phyloP scores from a whole-genome alignment of 2,888 invertebrate genomes.

The Teleiodes luculella region DNA sequence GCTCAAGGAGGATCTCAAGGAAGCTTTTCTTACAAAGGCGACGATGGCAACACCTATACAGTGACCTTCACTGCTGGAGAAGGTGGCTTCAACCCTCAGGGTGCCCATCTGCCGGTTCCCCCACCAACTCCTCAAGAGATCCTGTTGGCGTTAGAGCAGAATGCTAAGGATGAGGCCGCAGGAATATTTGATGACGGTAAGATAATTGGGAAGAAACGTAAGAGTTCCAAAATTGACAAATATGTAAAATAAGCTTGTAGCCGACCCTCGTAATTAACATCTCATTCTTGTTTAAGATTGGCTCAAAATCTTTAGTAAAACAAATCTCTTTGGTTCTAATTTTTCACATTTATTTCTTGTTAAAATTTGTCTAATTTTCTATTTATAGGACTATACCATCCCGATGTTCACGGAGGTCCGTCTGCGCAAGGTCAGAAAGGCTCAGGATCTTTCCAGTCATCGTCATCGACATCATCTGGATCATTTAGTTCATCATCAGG shows the following conservation, averaged over 20 bases:
- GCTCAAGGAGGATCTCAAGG: constrained; percentile 53
- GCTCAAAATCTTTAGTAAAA: too few species aligned
- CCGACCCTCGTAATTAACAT: too few species aligned
- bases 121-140: constrained; percentile 79
- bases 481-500: constrained; percentile 11
- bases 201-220: too few species aligned
- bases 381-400: constrained; percentile 45
- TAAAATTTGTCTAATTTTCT: background rate
- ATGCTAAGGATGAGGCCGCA: constrained; percentile 74
- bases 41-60: constrained; percentile 75
- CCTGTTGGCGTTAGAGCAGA: constrained; percentile 64
- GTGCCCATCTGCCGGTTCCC: constrained; percentile 76
- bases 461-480: constrained; percentile 10
- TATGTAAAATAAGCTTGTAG: too few species aligned
- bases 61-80: constrained; percentile 77
- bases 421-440: constrained; percentile 6
- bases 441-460: constrained; percentile 10
- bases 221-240: too few species aligned
- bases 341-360: too few species aligned
- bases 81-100: constrained; percentile 76
- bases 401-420: constrained; percentile 36
- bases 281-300: too few species aligned
- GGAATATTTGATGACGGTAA: constrained; percentile 76
- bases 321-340: too few species aligned
- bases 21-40: constrained; percentile 77